These are phyloP conservation scores for Agrotis puta DNA, from an alignment of 2,888 invertebrate species.

Conservation along the genomic window DNA sequence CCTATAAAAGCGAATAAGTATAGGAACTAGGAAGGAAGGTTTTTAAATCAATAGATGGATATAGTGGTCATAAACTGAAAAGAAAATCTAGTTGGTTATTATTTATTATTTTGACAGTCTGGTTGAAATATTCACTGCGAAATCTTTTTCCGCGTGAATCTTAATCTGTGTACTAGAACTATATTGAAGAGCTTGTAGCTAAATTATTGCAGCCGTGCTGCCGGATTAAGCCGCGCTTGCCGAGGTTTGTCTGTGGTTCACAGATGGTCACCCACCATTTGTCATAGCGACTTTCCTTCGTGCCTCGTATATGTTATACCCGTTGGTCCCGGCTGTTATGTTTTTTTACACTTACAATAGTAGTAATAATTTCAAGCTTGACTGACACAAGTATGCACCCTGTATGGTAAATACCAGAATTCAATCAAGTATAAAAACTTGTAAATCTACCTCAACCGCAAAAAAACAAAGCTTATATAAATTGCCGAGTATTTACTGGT, in stretches of 20 bases:
- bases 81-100: background rate
- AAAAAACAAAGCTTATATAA: conserved; percentile 28
- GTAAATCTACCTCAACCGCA: conserved; percentile 7
- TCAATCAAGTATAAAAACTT: conserved; percentile 17
- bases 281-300: background rate
- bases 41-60: background rate
- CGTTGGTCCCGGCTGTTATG: too few relatives aligned
- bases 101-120: background rate
- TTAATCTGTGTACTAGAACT: too few relatives aligned
- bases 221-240: too few relatives aligned
- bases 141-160: too few relatives aligned
- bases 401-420: conserved; percentile 5
- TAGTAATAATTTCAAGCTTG: background rate
- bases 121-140: too few relatives aligned
- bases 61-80: background rate
- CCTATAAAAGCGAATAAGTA: background rate
- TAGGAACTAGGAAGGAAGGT: conserved; percentile 17
- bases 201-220: background rate
- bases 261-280: too few relatives aligned
- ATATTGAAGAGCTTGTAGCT: background rate
- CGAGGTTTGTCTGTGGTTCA: too few relatives aligned
- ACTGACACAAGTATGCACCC: background rate
- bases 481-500: conserved; percentile 24
- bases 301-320: too few relatives aligned
- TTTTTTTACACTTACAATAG: background rate